Evolutionary conservation across 2,888 invertebrate species (phyloP), one percentile per base, ranked within the genome.

Genomic region (Philaethria dido): DNA sequence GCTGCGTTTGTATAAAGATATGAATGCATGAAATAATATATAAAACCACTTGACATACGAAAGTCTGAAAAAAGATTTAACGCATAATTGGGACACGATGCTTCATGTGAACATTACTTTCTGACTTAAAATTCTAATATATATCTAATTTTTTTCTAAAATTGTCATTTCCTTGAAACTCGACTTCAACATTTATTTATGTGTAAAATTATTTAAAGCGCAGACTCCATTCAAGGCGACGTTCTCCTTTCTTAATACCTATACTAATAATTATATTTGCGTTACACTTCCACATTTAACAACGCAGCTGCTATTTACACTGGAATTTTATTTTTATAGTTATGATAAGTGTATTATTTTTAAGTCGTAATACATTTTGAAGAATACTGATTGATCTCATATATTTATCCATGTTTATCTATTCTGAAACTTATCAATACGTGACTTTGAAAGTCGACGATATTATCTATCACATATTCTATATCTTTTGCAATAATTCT

Each of bases 231-330:
- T 52, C 52, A 52, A 52, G 33, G 52, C 52, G 0, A 52, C 5
- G 29, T 29, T 52, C 50, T 16, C 29, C 16, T 52, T 29, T 52
- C 52, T 33, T 52, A 33, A 52, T 52, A 33, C 33, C 4, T 52
- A 11, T 52, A 29, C 16, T 52, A 52, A 52, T 52, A 33, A 52
- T 52, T 33, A 52, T 52, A 52, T 52, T 52, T 52, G 29, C 13
- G 1, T 52, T 16, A 52, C 11, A 50, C 25, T 50, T 50, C 29
- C 50, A 50, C 29, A 50, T 50, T 25, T 11, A 29, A 29, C 4
- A 29, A 29, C 29, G 33, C 16, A 52, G 16, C 16, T 33, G 16
- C 2, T 52, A 16, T 52, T 52, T 52, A 29, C 29, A 52, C 1
- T 6, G 16, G 29, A 22, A 6, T 50, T 25, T 25, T 3, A 52